These are phyloP conservation scores for Cyprinus carpio DNA, from an alignment of 2,113 vertebrate species.

Conservation along the genomic window DNA sequence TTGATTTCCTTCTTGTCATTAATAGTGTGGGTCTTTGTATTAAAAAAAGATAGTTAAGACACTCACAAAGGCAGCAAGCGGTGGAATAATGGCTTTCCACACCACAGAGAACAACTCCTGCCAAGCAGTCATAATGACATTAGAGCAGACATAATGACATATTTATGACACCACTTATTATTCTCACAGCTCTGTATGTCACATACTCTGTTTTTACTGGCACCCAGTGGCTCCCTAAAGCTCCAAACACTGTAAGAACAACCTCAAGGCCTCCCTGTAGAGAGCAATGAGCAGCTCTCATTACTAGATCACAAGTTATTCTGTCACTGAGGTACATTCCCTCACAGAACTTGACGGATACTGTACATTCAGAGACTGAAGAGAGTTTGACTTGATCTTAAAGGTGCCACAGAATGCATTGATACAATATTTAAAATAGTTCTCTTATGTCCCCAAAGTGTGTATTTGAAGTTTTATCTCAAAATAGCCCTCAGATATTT, in stretches of 20 bases:
- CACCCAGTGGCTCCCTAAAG: constrained; percentile 12
- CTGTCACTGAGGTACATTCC: constrained; percentile 2
- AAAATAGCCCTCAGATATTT: too few species aligned
- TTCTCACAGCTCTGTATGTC: constrained; percentile 4
- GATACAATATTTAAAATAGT: too few species aligned
- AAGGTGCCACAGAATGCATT: too few species aligned
- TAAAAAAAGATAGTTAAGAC: neutral
- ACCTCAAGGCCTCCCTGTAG: neutral
- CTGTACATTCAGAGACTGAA: neutral
- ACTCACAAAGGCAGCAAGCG: constrained; percentile 17
- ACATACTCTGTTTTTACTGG: constrained; percentile 30
- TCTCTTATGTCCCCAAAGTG: too few species aligned
- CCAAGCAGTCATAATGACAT: constrained; percentile 31
- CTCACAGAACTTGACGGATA: neutral
- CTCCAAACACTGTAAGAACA: constrained; percentile 2
- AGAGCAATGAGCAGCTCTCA: constrained; percentile 6
- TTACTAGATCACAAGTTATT: constrained; percentile 2
- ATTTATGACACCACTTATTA: constrained; percentile 31
- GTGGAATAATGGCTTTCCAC: constrained; percentile 3
- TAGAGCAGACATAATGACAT: constrained; percentile 30
- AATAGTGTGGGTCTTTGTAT: neutral
- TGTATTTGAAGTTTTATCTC: too few species aligned
- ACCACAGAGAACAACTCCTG: constrained; percentile 19
- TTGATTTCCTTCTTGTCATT: neutral
- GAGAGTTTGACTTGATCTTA: constrained; percentile 4